Evolutionary conservation across 2,888 invertebrate species (phyloP).

Genomic region (Ptychoptera albimana): DNA sequence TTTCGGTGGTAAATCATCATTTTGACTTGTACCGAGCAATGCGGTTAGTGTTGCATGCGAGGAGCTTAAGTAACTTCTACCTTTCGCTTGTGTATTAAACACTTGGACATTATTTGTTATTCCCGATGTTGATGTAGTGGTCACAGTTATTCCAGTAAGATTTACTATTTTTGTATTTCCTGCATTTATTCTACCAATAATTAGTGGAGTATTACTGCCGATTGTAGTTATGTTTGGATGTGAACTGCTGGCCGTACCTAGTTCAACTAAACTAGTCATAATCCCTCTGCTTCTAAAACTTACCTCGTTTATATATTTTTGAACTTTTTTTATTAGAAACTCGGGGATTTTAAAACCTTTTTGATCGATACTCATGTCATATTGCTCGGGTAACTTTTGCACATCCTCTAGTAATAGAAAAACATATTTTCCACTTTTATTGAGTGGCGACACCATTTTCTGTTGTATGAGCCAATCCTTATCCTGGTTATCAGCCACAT

Average conservation of each 20-base stretch:
- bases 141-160: conserved; percentile 8
- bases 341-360: conserved; percentile 37
- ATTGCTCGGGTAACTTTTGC: no score
- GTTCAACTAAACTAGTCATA: conserved; percentile 15
- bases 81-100: conserved; percentile 9
- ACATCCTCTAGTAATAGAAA: no score
- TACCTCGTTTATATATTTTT: conserved; percentile 27
- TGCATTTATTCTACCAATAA: conserved; percentile 20
- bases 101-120: conserved; percentile 2
- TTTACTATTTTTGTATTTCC: conserved; percentile 17
- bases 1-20: conserved; percentile 1
- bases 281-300: conserved; percentile 28
- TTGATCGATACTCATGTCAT: no score
- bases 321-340: conserved; percentile 44
- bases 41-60: conserved; percentile 30
- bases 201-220: not conserved
- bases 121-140: conserved; percentile 4
- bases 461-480: conserved; percentile 45
- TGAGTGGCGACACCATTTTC: conserved; percentile 36
- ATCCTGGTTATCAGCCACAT: conserved; percentile 46
- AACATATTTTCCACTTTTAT: no score
- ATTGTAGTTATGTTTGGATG: conserved; percentile 13
- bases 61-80: conserved; percentile 24
- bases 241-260: conserved; percentile 15
- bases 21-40: conserved; percentile 20